Evolutionary conservation across 1,140 invertebrate species (phyloP), one percentile per base, ranked within the genome.

Genomic region (Calosoma granatense): DNA sequence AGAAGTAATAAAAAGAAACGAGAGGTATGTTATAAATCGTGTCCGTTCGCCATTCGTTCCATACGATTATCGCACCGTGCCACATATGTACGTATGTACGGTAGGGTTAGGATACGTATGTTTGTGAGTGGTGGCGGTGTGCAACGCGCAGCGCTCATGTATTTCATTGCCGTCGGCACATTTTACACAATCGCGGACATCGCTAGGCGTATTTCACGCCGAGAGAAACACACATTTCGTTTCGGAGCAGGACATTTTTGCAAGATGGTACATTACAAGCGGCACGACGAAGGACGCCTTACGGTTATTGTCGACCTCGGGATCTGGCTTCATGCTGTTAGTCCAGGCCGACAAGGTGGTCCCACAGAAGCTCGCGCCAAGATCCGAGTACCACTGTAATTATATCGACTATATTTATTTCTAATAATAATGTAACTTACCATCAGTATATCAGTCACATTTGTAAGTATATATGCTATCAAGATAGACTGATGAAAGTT

Each of bases 261-360:
- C 41, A 47, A 47, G 41, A 47, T 47, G 41, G 41, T 47, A 47
- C 41, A 47, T 47, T 47, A 47, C 41, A 47, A 47, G 41, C 9
- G 4, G 41, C n/a, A 17, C 41, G 41, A 47, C 41, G 41, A 17
- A 47, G 41, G 41, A 47, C 41, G 41, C 15, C 41, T 47, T 47
- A 47, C 15, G 41, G 41, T 47, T 47, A 47, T 47, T 47, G 41
- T 47, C 41, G 41, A 17, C 15, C 41, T 17, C 41, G 41, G 41
- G 17, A 47, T 30, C 26, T 30, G 26, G 26, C 14, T 30, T 4
- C 26, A 6, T 4, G 26, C 14, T n/a, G n/a, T n/a, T n/a, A n/a
- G n/a, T n/a, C n/a, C n/a, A n/a, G n/a, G n/a, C n/a, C n/a, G n/a
- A n/a, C n/a, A n/a, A n/a, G n/a, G n/a, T n/a, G n/a, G n/a, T n/a